Conservation (phyloP, 23 tunicate species). For the Halocynthia roretzi region DNA sequence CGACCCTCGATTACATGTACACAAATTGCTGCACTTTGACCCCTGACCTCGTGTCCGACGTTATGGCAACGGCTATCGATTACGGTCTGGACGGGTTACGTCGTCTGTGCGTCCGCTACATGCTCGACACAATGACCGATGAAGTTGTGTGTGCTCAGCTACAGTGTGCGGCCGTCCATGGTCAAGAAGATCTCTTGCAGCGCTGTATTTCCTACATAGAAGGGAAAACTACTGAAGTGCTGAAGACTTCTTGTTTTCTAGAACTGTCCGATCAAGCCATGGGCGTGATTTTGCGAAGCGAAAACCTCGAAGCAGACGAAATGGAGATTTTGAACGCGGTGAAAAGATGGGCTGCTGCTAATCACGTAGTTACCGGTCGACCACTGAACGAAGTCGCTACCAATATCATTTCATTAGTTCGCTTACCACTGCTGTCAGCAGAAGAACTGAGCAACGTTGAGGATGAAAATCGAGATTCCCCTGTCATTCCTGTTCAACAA, state of each 20-base stretch:
- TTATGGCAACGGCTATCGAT: constrained; percentile 70
- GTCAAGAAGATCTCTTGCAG: constrained; percentile 74
- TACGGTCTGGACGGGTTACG: constrained; percentile 81
- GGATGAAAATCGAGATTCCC: constrained; percentile 62
- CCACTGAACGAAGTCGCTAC: constrained; percentile 54
- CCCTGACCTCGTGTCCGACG: constrained; percentile 77
- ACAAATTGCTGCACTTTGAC: constrained; percentile 94
- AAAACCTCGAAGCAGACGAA: constrained; percentile 79
- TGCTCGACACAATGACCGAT: constrained; percentile 50
- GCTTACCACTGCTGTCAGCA: constrained; percentile 59
- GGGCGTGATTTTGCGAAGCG: constrained; percentile 68
- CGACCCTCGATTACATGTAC: constrained; percentile 92
- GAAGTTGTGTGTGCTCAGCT: constrained; percentile 74
- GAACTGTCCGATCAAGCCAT: constrained; percentile 65
- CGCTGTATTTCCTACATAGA: constrained; percentile 50
- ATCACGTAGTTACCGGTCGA: constrained; percentile 30
- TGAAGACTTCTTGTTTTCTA: constrained; percentile 49
- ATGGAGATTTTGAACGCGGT: constrained; percentile 70
- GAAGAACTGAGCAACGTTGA: constrained; percentile 82
- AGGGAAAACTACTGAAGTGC: constrained; percentile 41
- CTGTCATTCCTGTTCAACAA: constrained; percentile 71
- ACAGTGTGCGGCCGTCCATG: constrained; percentile 72
- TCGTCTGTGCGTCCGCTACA: constrained; percentile 44
- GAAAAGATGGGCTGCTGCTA: constrained; percentile 52
- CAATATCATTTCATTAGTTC: constrained; percentile 52